phyloP scores from a whole-genome alignment of 2,797 vertebrate species.

The Channallabes apus region DNA sequence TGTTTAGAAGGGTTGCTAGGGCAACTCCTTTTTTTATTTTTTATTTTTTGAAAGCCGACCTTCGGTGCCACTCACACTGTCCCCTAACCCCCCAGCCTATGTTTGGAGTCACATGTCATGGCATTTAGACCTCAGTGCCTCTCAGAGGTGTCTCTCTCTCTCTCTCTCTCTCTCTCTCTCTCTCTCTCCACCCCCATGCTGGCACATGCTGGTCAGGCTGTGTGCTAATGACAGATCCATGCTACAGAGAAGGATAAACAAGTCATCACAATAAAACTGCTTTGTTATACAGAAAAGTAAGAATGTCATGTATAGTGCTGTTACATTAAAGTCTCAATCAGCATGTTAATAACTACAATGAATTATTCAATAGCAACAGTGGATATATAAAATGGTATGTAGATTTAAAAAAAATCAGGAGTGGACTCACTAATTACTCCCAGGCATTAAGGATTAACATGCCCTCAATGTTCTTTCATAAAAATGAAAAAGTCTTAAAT shows the following conservation, averaged over 20 bases:
- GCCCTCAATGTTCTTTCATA: background rate
- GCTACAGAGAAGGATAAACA: background rate
- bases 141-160: background rate
- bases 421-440: background rate
- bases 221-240: background rate
- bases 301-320: too few relatives aligned
- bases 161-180: background rate
- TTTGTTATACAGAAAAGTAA: too few relatives aligned
- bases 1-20: slow-evolving; percentile 52
- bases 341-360: background rate
- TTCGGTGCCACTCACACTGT: slow-evolving; percentile 40
- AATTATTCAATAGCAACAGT: background rate
- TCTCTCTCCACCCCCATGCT: slow-evolving; percentile 11
- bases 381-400: background rate
- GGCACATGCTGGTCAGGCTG: slow-evolving; percentile 5
- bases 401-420: background rate
- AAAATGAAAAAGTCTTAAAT: background rate
- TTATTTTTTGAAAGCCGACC: slow-evolving; percentile 52
- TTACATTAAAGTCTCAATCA: background rate
- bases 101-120: slow-evolving; percentile 51
- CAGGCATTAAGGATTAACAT: background rate
- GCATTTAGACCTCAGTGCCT: slow-evolving; percentile 41
- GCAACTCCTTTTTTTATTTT: slow-evolving; percentile 29
- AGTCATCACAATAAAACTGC: background rate
- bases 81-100: slow-evolving; percentile 33